Evolutionary conservation across 2,888 invertebrate genomes (phyloP).

Genomic region (Ormia ochracea): DNA sequence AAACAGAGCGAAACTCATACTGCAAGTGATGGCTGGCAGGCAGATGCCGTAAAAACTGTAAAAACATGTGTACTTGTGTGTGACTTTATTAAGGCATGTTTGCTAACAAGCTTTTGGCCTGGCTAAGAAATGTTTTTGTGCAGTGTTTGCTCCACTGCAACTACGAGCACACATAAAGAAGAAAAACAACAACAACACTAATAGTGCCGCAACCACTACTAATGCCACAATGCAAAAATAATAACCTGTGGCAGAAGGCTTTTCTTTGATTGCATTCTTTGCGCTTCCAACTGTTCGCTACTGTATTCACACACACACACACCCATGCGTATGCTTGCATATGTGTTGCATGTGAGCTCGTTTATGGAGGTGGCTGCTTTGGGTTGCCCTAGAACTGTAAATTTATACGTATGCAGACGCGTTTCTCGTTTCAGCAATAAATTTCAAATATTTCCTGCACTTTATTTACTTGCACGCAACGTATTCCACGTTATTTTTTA

Average conservation of each 20-base stretch:
- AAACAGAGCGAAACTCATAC: neutral
- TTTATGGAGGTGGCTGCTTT: too few species aligned
- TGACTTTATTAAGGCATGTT: neutral
- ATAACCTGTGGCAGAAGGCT: slow-evolving; percentile 38
- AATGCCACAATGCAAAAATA: slow-evolving; percentile 30
- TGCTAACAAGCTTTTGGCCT: slow-evolving; percentile 18
- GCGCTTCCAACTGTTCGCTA: neutral
- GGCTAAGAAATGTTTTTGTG: neutral
- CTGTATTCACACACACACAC: neutral
- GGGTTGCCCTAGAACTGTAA: too few species aligned
- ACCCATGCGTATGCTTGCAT: neutral
- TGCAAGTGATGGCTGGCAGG: neutral
- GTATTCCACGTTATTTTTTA: too few species aligned
- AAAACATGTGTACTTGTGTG: neutral
- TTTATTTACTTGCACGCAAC: too few species aligned
- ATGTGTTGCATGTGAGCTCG: neutral
- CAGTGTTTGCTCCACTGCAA: neutral
- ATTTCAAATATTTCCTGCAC: too few species aligned
- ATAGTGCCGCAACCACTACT: neutral
- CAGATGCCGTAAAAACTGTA: neutral
- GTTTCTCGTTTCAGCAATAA: too few species aligned
- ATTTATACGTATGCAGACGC: too few species aligned
- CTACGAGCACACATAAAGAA: too few species aligned
- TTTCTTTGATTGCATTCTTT: slow-evolving; percentile 28
- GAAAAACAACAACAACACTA: too few species aligned